Evolutionary conservation across 2,113 vertebrate genomes (phyloP).

Genomic region (Reinhardtius hippoglossoides): DNA sequence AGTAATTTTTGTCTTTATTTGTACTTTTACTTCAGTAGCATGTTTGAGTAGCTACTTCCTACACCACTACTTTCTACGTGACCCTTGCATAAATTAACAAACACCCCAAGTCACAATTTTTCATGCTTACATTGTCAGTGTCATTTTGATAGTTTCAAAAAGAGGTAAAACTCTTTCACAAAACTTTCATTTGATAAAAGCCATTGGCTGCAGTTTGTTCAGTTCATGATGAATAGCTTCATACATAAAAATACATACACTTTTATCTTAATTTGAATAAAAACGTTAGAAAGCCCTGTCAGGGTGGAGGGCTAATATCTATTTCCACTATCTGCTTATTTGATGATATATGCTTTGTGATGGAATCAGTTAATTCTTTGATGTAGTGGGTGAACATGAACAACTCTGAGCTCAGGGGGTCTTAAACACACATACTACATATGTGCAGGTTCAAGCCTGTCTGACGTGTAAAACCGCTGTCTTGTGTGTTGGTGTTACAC

Average conservation of each 20-base stretch:
- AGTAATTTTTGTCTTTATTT: too few species aligned
- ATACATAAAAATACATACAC: not conserved
- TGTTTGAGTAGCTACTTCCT: too few species aligned
- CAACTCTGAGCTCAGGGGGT: not conserved
- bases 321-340: not conserved
- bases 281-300: not conserved
- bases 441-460: slow-evolving; percentile 51
- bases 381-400: slow-evolving; percentile 6
- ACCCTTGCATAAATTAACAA: too few species aligned
- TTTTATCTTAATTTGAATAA: not conserved
- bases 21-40: too few species aligned
- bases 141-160: too few species aligned
- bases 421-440: slow-evolving; percentile 11
- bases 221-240: not conserved
- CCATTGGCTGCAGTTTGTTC: not conserved
- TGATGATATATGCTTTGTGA: not conserved
- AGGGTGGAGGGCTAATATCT: not conserved
- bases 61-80: too few species aligned
- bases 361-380: not conserved
- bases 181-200: too few species aligned
- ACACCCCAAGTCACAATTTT: too few species aligned
- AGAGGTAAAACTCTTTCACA: too few species aligned
- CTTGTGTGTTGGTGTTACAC: slow-evolving; percentile 46
- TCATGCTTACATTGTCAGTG: too few species aligned
- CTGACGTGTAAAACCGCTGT: slow-evolving; percentile 49